Conservation (phyloP, 2,888 invertebrate species). For the Melinaea marsaeus region DNA sequence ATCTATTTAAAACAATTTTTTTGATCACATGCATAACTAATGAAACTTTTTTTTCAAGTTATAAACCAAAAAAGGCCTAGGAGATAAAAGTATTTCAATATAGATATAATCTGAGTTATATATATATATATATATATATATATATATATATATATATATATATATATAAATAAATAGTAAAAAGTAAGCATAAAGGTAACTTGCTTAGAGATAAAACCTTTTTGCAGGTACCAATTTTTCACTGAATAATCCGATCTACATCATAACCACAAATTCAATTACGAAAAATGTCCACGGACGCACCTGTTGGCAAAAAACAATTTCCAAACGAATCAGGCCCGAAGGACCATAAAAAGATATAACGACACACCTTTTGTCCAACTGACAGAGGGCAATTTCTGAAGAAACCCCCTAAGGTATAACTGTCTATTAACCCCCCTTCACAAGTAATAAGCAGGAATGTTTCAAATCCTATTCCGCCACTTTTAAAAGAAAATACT, state of each 20-base stretch:
- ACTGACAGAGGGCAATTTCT: conserved; percentile 41
- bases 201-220: too few relatives aligned
- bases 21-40: too few relatives aligned
- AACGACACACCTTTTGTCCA: conserved; percentile 45
- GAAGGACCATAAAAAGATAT: conserved; percentile 49
- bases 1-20: too few relatives aligned
- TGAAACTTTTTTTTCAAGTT: too few relatives aligned
- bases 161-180: too few relatives aligned
- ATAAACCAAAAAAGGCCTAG: too few relatives aligned
- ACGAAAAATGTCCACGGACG: conserved; percentile 28
- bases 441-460: conserved; percentile 39
- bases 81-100: too few relatives aligned
- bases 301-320: conserved; percentile 49
- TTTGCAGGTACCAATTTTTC: conserved; percentile 12
- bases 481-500: conserved; percentile 40
- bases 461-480: conserved; percentile 45
- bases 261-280: conserved; percentile 35
- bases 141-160: too few relatives aligned
- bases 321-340: conserved; percentile 47
- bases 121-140: too few relatives aligned
- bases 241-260: conserved; percentile 24
- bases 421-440: conserved; percentile 38
- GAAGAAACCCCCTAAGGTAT: conserved; percentile 37
- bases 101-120: too few relatives aligned
- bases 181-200: neutral